These are phyloP conservation scores for Echinarachnius parma DNA, from an alignment of 53 echinoderm and acorn worm species.

Conservation along the genomic window DNA sequence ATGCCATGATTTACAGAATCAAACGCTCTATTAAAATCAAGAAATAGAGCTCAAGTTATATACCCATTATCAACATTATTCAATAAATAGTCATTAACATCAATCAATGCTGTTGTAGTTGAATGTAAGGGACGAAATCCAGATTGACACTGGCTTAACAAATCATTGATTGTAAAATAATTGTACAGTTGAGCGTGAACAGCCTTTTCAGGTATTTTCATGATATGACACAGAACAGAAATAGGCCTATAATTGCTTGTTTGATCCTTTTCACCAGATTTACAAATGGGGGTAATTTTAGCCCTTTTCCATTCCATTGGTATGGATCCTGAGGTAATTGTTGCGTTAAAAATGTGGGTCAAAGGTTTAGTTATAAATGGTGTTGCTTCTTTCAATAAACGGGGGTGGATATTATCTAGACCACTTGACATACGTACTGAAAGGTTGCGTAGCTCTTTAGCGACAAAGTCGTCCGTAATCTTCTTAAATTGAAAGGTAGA, in stretches of 20 bases:
- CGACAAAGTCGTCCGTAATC: not conserved
- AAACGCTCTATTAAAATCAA: constrained; percentile 13
- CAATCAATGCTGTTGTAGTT: constrained; percentile 7
- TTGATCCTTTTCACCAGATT: not conserved
- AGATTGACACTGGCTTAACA: constrained; percentile 6
- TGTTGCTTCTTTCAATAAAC: too few species aligned
- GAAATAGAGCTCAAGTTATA: not conserved
- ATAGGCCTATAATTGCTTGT: constrained; percentile 15
- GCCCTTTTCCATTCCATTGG: too few species aligned
- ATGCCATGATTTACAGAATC: constrained; percentile 5
- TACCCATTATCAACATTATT: not conserved
- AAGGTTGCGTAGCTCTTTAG: not conserved
- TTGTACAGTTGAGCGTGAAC: constrained; percentile 8
- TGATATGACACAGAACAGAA: not conserved
- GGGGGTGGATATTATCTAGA: constrained; percentile 10
- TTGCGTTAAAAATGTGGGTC: not conserved
- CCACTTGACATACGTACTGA: not conserved
- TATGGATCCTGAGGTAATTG: not conserved
- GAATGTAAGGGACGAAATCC: constrained; percentile 8
- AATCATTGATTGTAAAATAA: not conserved
- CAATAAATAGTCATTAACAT: not conserved
- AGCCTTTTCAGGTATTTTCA: constrained; percentile 3
- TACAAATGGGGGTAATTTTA: not conserved
- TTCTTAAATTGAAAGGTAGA: not conserved
- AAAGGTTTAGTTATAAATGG: not conserved